Conservation (phyloP, 1,140 invertebrate genomes). For the Aphidius ervi region DNA sequence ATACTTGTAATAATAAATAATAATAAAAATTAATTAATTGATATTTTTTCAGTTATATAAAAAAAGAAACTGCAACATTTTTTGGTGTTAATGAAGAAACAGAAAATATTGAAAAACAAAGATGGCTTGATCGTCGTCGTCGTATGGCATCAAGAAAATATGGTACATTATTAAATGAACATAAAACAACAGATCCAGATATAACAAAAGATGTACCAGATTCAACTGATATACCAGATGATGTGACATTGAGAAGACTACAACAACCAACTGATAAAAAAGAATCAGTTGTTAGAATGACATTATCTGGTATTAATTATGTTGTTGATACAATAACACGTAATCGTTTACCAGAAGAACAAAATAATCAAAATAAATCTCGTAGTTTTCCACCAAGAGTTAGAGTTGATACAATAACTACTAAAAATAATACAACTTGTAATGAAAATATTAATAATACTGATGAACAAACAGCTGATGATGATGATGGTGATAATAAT, state of each 20-base stretch:
- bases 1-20: neutral
- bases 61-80: conserved; percentile 71
- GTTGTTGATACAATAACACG: conserved; percentile 58
- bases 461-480: conserved; percentile 20
- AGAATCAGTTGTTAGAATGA: conserved; percentile 67
- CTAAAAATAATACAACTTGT: conserved; percentile 25
- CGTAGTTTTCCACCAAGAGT: conserved; percentile 48
- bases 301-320: conserved; percentile 63
- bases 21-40: neutral
- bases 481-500: conserved; percentile 27
- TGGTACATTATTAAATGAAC: conserved; percentile 60
- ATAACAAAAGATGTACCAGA: conserved; percentile 57
- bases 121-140: conserved; percentile 72
- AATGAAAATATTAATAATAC: conserved; percentile 11
- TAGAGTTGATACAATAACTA: conserved; percentile 15
- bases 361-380: conserved; percentile 38
- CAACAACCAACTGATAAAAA: conserved; percentile 55
- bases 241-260: conserved; percentile 48
- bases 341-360: conserved; percentile 40
- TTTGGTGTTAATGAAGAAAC: conserved; percentile 74
- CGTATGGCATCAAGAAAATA: conserved; percentile 69
- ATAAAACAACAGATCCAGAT: conserved; percentile 57
- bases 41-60: conserved; percentile 59
- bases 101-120: conserved; percentile 63
- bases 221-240: conserved; percentile 46